Evolutionary conservation across 2,113 vertebrate species (phyloP).

Genomic region (Xiphorhynchus elegans): DNA sequence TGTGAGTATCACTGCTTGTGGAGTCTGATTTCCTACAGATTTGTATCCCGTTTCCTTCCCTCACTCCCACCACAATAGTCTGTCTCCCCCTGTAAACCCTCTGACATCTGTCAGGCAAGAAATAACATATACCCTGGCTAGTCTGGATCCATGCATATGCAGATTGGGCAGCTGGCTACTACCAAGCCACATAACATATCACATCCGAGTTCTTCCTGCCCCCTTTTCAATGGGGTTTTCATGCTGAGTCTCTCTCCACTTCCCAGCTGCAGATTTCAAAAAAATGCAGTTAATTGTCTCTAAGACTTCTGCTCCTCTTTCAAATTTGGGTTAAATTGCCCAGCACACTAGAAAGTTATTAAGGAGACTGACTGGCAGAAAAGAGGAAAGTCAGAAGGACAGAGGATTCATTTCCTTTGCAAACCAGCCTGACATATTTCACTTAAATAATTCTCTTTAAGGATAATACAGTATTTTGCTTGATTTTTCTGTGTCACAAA

Average conservation of each 20-base stretch:
- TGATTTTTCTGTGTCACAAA: neutral
- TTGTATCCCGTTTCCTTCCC: conserved; percentile 18
- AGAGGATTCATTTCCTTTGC: neutral
- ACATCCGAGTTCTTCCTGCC: conserved; percentile 27
- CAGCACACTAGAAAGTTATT: neutral
- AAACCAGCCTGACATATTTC: neutral
- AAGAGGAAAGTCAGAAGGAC: neutral
- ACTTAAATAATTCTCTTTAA: neutral
- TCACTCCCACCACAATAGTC: conserved; percentile 25
- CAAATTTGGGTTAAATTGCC: neutral
- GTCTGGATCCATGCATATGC: conserved; percentile 68
- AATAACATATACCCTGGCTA: conserved; percentile 47
- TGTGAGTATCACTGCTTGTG: neutral
- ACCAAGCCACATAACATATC: conserved; percentile 44
- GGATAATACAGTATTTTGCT: neutral
- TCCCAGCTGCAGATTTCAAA: conserved; percentile 54
- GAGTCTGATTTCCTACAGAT: conserved; percentile 24
- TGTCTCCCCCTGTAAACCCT: conserved; percentile 36
- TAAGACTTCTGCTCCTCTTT: conserved; percentile 15
- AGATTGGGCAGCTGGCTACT: conserved; percentile 71
- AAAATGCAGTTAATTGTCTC: conserved; percentile 38
- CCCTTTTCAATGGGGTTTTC: conserved; percentile 50
- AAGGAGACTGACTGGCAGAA: neutral
- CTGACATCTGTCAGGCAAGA: conserved; percentile 69
- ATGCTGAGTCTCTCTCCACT: conserved; percentile 54